Conservation (phyloP, 2,888 invertebrate genomes). For the Morinoia aosen region DNA sequence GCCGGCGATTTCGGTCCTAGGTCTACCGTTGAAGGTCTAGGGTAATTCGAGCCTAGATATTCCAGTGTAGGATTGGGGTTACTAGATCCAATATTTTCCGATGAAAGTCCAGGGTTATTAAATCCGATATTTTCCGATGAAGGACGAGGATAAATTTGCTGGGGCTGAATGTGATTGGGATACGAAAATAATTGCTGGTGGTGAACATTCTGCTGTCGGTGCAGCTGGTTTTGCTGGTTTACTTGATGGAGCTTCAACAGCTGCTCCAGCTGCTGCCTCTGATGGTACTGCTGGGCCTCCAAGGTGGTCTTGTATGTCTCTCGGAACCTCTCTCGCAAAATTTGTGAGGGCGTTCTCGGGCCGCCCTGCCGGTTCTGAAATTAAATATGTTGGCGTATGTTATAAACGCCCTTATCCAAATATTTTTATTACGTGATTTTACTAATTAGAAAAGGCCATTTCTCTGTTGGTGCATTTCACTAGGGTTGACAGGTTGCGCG, state of each 20-base stretch:
- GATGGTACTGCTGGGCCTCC: not conserved
- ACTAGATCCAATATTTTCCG: not conserved
- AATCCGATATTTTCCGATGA: not conserved
- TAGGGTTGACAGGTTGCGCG: no score
- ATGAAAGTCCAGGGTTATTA: not conserved
- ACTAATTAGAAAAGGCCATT: not conserved
- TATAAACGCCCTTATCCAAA: not conserved
- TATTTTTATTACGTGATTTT: not conserved
- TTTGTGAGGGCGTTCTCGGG: not conserved
- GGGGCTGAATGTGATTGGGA: not conserved
- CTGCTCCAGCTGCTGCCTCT: conserved; percentile 15
- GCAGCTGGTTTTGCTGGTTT: not conserved
- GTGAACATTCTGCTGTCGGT: not conserved
- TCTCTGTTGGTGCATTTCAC: no score
- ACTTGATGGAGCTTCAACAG: not conserved
- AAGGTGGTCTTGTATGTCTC: not conserved
- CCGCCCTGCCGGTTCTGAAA: not conserved
- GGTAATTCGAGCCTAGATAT: not conserved
- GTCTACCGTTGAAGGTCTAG: not conserved
- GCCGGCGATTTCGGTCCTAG: not conserved
- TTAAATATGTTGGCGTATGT: not conserved
- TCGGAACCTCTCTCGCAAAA: not conserved
- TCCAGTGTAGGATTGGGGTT: no score
- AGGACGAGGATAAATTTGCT: not conserved
- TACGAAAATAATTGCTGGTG: not conserved